phyloP scores from a whole-genome alignment of 2,113 vertebrate genomes.

The Dipodomys spectabilis region DNA sequence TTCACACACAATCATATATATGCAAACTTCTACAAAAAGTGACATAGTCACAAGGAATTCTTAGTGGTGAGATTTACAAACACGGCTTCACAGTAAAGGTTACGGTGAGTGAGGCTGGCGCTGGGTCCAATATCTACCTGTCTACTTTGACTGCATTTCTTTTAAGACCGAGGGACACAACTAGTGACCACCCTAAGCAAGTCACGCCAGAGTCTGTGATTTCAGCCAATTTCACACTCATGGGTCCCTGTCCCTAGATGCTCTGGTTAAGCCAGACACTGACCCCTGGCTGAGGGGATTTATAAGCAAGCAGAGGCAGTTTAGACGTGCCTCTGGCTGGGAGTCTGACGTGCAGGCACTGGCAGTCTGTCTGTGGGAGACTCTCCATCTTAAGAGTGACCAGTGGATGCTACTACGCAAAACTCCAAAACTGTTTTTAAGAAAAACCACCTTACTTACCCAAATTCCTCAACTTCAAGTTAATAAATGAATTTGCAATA shows the following conservation, averaged over 20 bases:
- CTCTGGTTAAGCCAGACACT: too few relatives aligned
- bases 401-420: background rate
- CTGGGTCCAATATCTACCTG: too few relatives aligned
- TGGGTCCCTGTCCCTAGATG: too few relatives aligned
- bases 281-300: too few relatives aligned
- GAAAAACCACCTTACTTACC: slow-evolving; percentile 9
- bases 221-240: too few relatives aligned
- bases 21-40: too few relatives aligned
- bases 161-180: background rate
- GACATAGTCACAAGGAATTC: too few relatives aligned
- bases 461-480: background rate
- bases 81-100: too few relatives aligned
- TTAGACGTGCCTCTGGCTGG: too few relatives aligned
- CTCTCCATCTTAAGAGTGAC: background rate
- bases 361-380: background rate
- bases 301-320: background rate
- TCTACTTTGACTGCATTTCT: background rate
- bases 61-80: too few relatives aligned
- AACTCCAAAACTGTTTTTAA: background rate
- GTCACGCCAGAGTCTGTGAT: rapidly evolving
- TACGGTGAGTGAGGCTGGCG: too few relatives aligned
- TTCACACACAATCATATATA: too few relatives aligned
- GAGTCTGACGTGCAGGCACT: background rate
- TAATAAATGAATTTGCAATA: background rate
- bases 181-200: background rate